Base-by-base conservation (phyloP, 2,797 vertebrate genomes). In the Pampus argenteus region DNA sequence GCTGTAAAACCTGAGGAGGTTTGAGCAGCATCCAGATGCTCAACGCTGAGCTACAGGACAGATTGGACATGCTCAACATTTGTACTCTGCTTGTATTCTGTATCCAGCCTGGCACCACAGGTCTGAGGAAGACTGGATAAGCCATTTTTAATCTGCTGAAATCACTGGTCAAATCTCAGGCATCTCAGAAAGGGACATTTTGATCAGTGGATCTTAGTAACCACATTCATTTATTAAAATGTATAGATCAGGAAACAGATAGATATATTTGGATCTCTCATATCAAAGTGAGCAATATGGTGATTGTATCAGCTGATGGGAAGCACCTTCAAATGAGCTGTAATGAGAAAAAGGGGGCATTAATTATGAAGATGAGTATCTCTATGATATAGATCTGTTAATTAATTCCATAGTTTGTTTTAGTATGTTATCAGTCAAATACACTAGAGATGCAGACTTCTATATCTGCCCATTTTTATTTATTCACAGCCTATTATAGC, bases 11-110 rank as follows among this genome's bases (percentile, higher is more conserved):
- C 74, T 82, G 75, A 83, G 42, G 64, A 66, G 28, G 38, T 65
- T 28, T 50, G 23, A 67, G 66, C 36, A 60, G 44, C 59, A 14
- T 81, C 78, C 78, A 87, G 75, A 78, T 84, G 85, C 72, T 78
- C 13, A 3, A 6, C 22, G 38, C 23, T 59, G 47, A 75, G 42
- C 51, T 26, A n/a, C 15, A 44, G 47, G 44, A 74, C 78, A 80
- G 74, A 66, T 36, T 78, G 82, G 14, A 34, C 36, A 34, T 9
- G 56, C 29, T 52, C 15, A 75, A 69, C 66, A 69, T 68, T 31
- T 67, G 71, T 44, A 42, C 28, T 78, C 34, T 31, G 56, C 50
- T 68, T 18, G 10, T 31, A 22, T n/a, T 18, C 22, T 50, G 38
- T 26, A 25, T 45, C 42, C n/a, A 25, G 51, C 45, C 28, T 1